phyloP scores from a whole-genome alignment of 53 echinoderm and acorn worm species.

The Arbacia lixula region DNA sequence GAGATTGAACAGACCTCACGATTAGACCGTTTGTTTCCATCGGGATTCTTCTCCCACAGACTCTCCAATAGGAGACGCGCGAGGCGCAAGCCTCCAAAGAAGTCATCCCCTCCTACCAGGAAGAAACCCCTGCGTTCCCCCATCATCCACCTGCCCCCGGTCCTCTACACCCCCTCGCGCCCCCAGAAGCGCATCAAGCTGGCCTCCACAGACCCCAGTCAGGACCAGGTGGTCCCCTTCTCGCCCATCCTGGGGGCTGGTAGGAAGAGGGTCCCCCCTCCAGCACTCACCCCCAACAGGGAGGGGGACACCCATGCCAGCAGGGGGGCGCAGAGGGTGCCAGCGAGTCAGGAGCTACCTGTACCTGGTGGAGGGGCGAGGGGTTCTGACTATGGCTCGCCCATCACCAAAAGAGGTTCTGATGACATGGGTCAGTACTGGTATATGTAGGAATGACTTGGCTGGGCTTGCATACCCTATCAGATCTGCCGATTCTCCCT shows the following conservation, averaged over 20 bases:
- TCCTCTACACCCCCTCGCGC: background rate
- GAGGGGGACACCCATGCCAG: background rate
- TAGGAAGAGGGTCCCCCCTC: background rate
- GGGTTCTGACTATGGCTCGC: too few species aligned
- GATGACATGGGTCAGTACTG: too few species aligned
- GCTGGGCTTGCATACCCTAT: too few species aligned
- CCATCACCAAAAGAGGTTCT: too few species aligned
- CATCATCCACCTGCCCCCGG: conserved; percentile 39
- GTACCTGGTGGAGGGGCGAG: too few species aligned
- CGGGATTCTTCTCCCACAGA: background rate
- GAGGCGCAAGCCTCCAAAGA: conserved; percentile 13
- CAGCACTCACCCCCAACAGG: background rate
- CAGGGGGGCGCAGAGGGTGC: background rate
- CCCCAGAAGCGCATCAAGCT: conserved; percentile 50
- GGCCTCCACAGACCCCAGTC: conserved; percentile 16
- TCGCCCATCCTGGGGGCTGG: conserved; percentile 8
- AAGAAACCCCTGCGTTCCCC: background rate
- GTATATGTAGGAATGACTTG: too few species aligned
- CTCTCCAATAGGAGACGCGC: conserved; percentile 3
- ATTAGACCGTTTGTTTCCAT: background rate
- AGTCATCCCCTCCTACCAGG: background rate
- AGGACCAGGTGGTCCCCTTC: conserved; percentile 36
- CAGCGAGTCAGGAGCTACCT: too few species aligned
- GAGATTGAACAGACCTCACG: too few species aligned
- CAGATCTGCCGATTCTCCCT: too few species aligned